Conservation (phyloP, 2,113 vertebrate species). For the Spea multiplicata region DNA sequence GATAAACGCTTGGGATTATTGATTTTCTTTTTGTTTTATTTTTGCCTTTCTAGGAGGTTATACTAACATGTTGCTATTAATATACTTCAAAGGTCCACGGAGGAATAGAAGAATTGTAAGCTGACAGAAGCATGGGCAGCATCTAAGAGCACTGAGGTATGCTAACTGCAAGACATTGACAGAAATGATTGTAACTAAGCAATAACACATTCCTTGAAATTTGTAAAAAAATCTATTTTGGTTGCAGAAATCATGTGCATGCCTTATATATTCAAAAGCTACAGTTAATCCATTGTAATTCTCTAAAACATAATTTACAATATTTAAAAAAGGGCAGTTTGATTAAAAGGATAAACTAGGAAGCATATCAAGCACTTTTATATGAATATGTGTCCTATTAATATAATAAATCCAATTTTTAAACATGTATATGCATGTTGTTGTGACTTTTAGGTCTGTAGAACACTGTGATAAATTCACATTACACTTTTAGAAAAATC, state of each 20-base stretch:
- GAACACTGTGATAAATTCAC: too few relatives aligned
- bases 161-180: background rate
- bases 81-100: constrained; percentile 1
- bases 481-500: too few relatives aligned
- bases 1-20: constrained; percentile 24
- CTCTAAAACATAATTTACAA: too few relatives aligned
- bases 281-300: too few relatives aligned
- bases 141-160: background rate
- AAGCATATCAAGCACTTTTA: too few relatives aligned
- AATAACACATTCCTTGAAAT: background rate
- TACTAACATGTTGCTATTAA: constrained; percentile 33
- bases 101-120: constrained; percentile 1
- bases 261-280: too few relatives aligned
- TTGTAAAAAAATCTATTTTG: background rate
- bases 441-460: too few relatives aligned
- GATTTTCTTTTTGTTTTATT: constrained; percentile 6
- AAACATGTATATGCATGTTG: too few relatives aligned
- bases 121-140: background rate
- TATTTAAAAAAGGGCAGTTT: too few relatives aligned
- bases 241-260: background rate
- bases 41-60: constrained; percentile 23
- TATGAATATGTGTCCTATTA: too few relatives aligned
- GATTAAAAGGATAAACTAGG: too few relatives aligned
- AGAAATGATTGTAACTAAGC: background rate
- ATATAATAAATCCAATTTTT: too few relatives aligned